phyloP scores from a whole-genome alignment of 1,140 invertebrate species.

The Latrodectus geometricus region DNA sequence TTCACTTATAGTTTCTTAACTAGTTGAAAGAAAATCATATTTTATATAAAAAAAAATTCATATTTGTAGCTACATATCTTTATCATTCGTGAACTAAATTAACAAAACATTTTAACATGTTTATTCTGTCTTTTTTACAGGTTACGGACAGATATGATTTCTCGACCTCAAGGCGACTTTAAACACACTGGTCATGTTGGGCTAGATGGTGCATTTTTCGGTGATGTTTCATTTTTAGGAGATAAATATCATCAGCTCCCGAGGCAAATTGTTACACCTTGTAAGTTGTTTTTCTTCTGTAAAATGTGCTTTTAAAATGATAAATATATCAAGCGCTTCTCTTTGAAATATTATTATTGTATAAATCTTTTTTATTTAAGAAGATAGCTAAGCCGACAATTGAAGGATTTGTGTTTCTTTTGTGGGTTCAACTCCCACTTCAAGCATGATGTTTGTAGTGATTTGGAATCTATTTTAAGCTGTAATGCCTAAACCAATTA shows the following conservation, averaged over 20 bases:
- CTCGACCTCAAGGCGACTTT: conserved; percentile 93
- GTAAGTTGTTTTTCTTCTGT: conserved; percentile 73
- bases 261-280: conserved; percentile 86
- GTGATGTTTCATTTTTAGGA: conserved; percentile 88
- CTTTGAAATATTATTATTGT: neutral
- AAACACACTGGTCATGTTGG: conserved; percentile 98
- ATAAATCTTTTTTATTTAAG: neutral
- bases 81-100: too few species aligned
- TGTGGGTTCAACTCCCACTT: too few species aligned
- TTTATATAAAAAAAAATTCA: too few species aligned
- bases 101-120: too few species aligned
- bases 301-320: too few species aligned
- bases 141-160: conserved; percentile 92
- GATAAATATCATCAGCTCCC: conserved; percentile 83
- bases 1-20: too few species aligned
- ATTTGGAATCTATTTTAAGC: too few species aligned
- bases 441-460: too few species aligned
- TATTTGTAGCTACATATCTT: neutral
- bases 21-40: too few species aligned
- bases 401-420: too few species aligned
- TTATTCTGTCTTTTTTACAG: conserved; percentile 22
- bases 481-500: too few species aligned
- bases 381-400: too few species aligned
- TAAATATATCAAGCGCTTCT: neutral
- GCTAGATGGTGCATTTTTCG: conserved; percentile 95